These are phyloP conservation scores for Parotocinclus haroldoi DNA, from an alignment of 2,797 vertebrate genomes.

Conservation along the genomic window DNA sequence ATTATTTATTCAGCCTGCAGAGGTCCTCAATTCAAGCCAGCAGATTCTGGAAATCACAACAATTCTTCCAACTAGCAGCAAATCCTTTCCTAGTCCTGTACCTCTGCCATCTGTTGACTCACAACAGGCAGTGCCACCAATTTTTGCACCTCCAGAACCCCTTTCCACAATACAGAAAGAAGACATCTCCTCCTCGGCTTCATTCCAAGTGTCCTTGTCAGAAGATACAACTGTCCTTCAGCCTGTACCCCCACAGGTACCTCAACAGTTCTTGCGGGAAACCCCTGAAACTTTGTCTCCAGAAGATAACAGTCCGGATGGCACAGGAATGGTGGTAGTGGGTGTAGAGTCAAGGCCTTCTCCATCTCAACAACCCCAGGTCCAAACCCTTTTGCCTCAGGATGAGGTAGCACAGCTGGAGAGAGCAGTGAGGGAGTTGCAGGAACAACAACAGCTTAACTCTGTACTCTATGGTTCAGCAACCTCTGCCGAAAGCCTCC, in stretches of 20 bases:
- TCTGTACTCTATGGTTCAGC: constrained; percentile 89
- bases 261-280: constrained; percentile 82
- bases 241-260: constrained; percentile 85
- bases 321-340: constrained; percentile 73
- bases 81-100: constrained; percentile 81
- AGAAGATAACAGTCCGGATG: constrained; percentile 72
- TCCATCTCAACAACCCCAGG: constrained; percentile 63
- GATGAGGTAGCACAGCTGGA: constrained; percentile 87
- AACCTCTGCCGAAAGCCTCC: constrained; percentile 79
- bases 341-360: constrained; percentile 72
- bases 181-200: constrained; percentile 81
- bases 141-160: constrained; percentile 79
- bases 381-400: constrained; percentile 80
- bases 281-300: constrained; percentile 80
- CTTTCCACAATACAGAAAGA: constrained; percentile 86
- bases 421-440: constrained; percentile 88
- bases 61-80: constrained; percentile 68
- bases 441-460: constrained; percentile 78
- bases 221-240: constrained; percentile 76
- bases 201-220: constrained; percentile 79
- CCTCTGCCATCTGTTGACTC: constrained; percentile 82
- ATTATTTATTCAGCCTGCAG: constrained; percentile 62
- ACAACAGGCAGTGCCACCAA: constrained; percentile 79
- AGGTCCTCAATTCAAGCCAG: constrained; percentile 80
- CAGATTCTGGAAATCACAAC: constrained; percentile 82